Evolutionary conservation across 2,888 invertebrate genomes (phyloP).

Genomic region (Pseudococcus viburni): DNA sequence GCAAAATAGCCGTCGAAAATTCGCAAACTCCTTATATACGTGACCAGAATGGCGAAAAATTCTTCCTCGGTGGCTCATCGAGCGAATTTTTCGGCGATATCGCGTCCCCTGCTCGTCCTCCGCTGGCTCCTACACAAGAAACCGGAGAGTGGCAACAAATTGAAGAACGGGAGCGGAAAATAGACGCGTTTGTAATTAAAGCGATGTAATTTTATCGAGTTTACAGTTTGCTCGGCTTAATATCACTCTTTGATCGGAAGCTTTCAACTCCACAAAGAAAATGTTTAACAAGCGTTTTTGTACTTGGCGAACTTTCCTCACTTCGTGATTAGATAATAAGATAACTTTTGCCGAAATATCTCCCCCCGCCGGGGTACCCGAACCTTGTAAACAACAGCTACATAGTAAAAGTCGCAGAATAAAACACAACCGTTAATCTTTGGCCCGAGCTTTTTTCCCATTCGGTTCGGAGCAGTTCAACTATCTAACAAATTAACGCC

Average conservation of each 20-base stretch:
- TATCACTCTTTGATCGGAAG: slow-evolving; percentile 55
- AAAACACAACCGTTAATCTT: slow-evolving; percentile 33
- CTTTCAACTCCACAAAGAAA: slow-evolving; percentile 53
- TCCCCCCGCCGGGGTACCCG: background rate
- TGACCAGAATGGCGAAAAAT: slow-evolving; percentile 39
- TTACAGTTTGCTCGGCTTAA: slow-evolving; percentile 46
- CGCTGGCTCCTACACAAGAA: background rate
- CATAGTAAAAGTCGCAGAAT: background rate
- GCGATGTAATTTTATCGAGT: slow-evolving; percentile 54
- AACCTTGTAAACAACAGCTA: background rate
- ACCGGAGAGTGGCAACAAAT: background rate
- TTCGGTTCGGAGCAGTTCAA: slow-evolving; percentile 9
- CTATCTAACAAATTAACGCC: background rate
- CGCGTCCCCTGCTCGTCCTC: background rate
- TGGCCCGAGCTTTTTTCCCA: background rate
- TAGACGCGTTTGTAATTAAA: slow-evolving; percentile 46
- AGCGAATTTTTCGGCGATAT: background rate
- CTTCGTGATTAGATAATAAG: slow-evolving; percentile 49
- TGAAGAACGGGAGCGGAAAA: background rate
- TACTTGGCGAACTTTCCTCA: background rate
- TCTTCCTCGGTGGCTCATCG: background rate
- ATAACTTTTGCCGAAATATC: slow-evolving; percentile 32
- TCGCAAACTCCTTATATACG: background rate
- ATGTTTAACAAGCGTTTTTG: slow-evolving; percentile 52
- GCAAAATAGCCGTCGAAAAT: slow-evolving; percentile 28